Base-by-base conservation (phyloP, 1,140 invertebrate genomes). In the Mercenaria mercenaria region DNA sequence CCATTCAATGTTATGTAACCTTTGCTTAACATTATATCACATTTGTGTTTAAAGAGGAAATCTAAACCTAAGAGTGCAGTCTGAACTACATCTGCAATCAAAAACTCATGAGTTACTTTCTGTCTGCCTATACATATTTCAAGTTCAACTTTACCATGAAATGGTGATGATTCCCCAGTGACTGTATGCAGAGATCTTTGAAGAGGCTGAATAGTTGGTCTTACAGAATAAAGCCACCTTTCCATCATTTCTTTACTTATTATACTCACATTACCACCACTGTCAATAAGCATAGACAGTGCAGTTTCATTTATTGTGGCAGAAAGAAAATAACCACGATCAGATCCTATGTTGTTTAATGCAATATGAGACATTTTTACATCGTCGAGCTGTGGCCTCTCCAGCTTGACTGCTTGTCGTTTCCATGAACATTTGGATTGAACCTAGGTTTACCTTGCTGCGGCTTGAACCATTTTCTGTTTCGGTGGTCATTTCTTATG, bases 121-220 rank as follows among this genome's bases (percentile, higher is more conserved):
- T 61, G 67, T 56, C 41, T 64, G 8, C 81, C 81, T 23, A 90
- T 34, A 10, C 1, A 23, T 20, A 90, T 37, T 41, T 67, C 74
- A 13, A 80, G 15, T n/a, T 61, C 39, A 29, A 52, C 47, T 26
- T 76, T 83, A 0, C 50, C 87, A 37, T 56, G 26, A 82, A 85
- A 86, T 20, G 90, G 82, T 26, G 81, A 59, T 50, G 43, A 61
- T 23, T 91, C 82, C n/a, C 88, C 87, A n/a, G 90, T 82, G 23
- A 77, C 90, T n/a, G 87, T 89, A 37, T 76, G 20, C 15, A 91
- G 29, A 37, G 74, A 89, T 2, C 59, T 43, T 15, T 87, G 39
- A 18, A 76, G 64, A n/a, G 64, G 77, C 13, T 37, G 18, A 15
- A 86, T 47, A n/a, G 32, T 10, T 56, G 69, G 81, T 77, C 23